Evolutionary conservation across 2,888 invertebrate genomes (phyloP), one percentile per base, ranked within the genome.

Genomic region (Leucania comma): DNA sequence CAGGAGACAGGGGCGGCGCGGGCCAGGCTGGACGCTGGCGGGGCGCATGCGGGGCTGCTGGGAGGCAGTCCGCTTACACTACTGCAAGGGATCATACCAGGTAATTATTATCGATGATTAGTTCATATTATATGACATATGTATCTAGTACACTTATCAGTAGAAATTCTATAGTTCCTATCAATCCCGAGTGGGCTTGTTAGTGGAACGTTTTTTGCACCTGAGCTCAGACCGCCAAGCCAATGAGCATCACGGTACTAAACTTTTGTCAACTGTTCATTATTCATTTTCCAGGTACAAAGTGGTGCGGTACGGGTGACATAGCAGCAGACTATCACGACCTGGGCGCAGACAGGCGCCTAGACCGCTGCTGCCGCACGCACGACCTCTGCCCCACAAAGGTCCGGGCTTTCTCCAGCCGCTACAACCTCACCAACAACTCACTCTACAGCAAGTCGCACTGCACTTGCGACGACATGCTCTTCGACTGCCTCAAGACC

Each of bases 301-400:
- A 98, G 92, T 98, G 98, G 98, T 99, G 99, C 89, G 99, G 99
- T 24, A 97, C 98, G 0, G 99, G 99, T 0, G 99, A 99, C 92
- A 97, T 98, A 82, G 99, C 99, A 0, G 95, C 96, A 26, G 97
- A 97, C 89, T 98, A 98, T 94, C 97, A 97, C 91, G 99, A 99
- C 93, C 95, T 99, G 79, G 99, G 99, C 53, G 96, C 97, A 0
- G 98, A 97, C 87, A 88, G 94, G 60, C 94, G 95, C 46, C 97
- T 98, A 85, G 98, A 98, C 94, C 96, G 97, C 84, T 99, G 99
- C 92, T 99, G 99, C 93, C 97, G 99, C 73, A 97, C 97, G 22
- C 99, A 99, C 91, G 99, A 99, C 95, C 96, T 98, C 64, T 99
- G 99, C 89, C 99, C 99, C 2, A 97, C 98, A 63, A 98, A 99